Conservation (phyloP, 2,888 invertebrate species). For the Tricholauxania praeusta region DNA sequence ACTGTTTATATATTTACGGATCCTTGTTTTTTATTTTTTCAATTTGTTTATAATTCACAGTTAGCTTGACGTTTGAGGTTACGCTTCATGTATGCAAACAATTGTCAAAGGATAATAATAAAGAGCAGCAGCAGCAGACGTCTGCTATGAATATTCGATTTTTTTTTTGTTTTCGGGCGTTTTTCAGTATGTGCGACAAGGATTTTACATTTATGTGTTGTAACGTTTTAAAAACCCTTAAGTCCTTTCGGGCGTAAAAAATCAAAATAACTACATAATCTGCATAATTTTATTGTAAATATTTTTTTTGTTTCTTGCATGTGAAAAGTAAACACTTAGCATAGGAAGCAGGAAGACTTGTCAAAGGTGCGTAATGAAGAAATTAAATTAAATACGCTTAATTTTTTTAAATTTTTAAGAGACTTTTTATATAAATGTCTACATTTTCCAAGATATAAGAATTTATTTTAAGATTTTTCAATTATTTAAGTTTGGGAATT, state of each 20-base stretch:
- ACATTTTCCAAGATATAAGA: too few species aligned
- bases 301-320: background rate
- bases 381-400: too few species aligned
- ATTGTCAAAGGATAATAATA: slow-evolving; percentile 36
- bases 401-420: too few species aligned
- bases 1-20: slow-evolving; percentile 3
- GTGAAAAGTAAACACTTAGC: too few species aligned
- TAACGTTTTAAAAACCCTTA: slow-evolving; percentile 33
- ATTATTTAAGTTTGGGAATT: too few species aligned
- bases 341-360: too few species aligned
- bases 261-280: slow-evolving; percentile 25
- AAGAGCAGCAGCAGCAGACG: slow-evolving; percentile 22
- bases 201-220: slow-evolving; percentile 25
- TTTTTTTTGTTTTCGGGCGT: background rate
- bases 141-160: slow-evolving; percentile 36
- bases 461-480: too few species aligned
- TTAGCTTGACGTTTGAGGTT: slow-evolving; percentile 35
- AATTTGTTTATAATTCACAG: slow-evolving; percentile 30
- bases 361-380: too few species aligned
- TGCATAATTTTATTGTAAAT: slow-evolving; percentile 25
- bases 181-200: background rate
- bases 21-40: slow-evolving; percentile 4
- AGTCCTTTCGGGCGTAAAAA: slow-evolving; percentile 29
- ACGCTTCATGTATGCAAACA: slow-evolving; percentile 32
- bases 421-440: too few species aligned